phyloP scores from a whole-genome alignment of 35 echinoderm and acorn worm species.

The Lytechinus pictus region DNA sequence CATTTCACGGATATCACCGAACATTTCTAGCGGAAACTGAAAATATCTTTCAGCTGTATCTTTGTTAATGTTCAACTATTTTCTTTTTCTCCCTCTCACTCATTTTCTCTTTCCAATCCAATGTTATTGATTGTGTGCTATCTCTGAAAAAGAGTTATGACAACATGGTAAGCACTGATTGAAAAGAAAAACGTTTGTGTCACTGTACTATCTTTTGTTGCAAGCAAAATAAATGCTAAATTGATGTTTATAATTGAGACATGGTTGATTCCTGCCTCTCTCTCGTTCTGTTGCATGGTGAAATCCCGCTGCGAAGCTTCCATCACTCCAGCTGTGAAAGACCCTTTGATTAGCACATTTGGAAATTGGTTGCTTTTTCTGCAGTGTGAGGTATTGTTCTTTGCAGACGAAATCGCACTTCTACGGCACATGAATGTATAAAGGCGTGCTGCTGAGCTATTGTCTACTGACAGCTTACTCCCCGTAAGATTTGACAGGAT shows the following conservation, averaged over 20 bases:
- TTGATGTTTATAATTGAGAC: conserved; percentile 20
- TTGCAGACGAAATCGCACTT: neutral
- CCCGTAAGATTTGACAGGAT: neutral
- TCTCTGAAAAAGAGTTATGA: neutral
- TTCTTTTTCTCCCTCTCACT: neutral
- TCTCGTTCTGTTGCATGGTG: neutral
- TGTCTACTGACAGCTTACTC: conserved; percentile 22
- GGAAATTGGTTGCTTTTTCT: conserved; percentile 4
- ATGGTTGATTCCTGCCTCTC: neutral
- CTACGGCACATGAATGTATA: conserved; percentile 30
- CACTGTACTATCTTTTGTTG: conserved; percentile 18
- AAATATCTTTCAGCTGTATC: conserved; percentile 4
- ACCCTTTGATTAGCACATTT: conserved; percentile 32
- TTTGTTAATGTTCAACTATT: neutral
- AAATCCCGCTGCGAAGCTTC: neutral
- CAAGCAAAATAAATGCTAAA: neutral
- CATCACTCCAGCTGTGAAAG: conserved; percentile 7
- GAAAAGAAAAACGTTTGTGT: neutral
- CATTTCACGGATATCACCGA: neutral
- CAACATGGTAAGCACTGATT: neutral
- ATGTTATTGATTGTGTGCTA: neutral
- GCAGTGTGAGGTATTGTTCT: neutral
- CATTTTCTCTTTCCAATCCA: neutral
- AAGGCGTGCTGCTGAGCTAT: conserved; percentile 28
- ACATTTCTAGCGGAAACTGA: conserved; percentile 1